A percentile compares a stretch with the other conserved stretches of the same genome.
These are phyloP conservation scores for Scrobipalpa costella DNA, from an alignment of 2,888 invertebrate species.

Conservation along the genomic window DNA sequence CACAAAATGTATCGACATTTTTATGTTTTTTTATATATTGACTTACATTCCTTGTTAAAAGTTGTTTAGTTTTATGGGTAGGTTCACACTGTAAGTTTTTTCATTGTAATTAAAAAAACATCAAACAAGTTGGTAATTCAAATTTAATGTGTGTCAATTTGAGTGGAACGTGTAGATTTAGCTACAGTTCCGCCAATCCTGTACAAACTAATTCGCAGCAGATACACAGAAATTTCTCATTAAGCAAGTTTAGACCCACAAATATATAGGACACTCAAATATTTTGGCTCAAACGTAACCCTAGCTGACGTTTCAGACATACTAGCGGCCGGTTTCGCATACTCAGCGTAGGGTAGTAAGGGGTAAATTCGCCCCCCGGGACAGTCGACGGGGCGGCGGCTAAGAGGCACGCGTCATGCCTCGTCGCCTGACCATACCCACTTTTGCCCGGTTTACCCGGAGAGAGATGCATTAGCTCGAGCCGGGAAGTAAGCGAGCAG, in stretches of 20 bases:
- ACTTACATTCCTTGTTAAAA: no score
- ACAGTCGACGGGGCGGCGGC: background rate
- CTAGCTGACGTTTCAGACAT: background rate
- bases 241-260: background rate
- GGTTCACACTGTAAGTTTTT: no score
- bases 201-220: background rate
- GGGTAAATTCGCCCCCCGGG: conserved; percentile 9
- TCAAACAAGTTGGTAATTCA: no score
- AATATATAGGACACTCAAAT: background rate
- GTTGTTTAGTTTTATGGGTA: no score
- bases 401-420: conserved; percentile 14
- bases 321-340: background rate
- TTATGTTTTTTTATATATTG: no score
- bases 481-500: conserved; percentile 1
- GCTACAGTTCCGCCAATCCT: background rate
- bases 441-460: background rate
- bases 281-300: background rate
- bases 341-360: background rate
- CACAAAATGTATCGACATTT: no score
- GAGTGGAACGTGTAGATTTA: background rate
- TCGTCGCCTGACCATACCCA: conserved; percentile 8
- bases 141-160: no score
- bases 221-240: background rate
- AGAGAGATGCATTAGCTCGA: background rate
- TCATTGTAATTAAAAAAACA: no score